These are phyloP conservation scores for Falco berigora DNA, from an alignment of 2,797 vertebrate species.

Conservation along the genomic window DNA sequence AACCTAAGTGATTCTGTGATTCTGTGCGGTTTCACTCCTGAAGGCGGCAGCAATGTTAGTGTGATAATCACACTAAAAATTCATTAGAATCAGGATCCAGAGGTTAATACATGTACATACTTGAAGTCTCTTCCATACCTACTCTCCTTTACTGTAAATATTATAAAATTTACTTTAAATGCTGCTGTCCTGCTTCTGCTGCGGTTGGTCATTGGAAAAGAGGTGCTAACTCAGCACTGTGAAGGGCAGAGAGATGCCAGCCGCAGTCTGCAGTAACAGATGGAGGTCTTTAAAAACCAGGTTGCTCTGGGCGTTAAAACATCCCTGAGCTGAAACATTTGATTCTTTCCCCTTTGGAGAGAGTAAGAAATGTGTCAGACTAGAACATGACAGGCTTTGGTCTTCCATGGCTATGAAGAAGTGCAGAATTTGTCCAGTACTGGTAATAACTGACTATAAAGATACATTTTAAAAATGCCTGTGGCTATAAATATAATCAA, in stretches of 20 bases:
- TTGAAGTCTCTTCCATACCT: background rate
- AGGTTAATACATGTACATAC: background rate
- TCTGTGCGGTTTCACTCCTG: background rate
- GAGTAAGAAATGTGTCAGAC: background rate
- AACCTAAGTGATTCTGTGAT: background rate
- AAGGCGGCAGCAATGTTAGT: background rate
- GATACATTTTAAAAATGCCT: background rate
- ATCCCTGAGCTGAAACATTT: background rate
- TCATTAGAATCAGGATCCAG: background rate
- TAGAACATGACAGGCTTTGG: background rate
- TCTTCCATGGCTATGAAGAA: background rate
- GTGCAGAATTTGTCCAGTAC: background rate
- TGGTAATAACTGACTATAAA: background rate
- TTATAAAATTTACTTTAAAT: background rate
- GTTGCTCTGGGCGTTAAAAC: constrained; percentile 35
- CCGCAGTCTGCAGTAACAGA: background rate
- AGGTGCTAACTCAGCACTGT: background rate
- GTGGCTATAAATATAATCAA: background rate
- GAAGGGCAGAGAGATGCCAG: constrained; percentile 17
- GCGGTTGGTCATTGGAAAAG: background rate
- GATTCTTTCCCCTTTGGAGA: constrained; percentile 6
- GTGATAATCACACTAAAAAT: background rate
- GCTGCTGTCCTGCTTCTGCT: background rate
- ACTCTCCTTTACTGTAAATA: background rate
- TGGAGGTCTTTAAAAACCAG: constrained; percentile 30